Percentiles rank a stretch among this genome's conserved stretches.
phyloP scores from a whole-genome alignment of 2,113 vertebrate genomes.

The Casuarius casuarius region DNA sequence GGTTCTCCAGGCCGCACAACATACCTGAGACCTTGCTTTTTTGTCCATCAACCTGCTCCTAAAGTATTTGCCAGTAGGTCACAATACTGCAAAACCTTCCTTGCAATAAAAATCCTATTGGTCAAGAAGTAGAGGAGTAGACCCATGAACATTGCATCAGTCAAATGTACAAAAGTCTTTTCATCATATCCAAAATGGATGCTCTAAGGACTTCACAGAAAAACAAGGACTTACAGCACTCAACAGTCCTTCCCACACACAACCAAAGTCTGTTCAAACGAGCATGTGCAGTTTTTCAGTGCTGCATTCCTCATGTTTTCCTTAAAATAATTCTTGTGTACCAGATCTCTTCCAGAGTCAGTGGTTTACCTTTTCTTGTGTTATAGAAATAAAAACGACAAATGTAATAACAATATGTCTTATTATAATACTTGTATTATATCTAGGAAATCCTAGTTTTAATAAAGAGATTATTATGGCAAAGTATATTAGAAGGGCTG shows the following conservation, averaged over 20 bases:
- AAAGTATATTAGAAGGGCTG: background rate
- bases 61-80: background rate
- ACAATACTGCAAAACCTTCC: background rate
- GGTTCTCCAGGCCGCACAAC: background rate
- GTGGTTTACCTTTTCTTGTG: background rate
- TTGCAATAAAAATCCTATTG: no score
- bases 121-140: background rate
- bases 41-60: background rate
- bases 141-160: background rate
- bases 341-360: background rate
- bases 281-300: background rate
- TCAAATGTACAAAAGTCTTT: background rate
- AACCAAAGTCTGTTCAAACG: background rate
- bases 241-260: background rate
- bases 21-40: background rate
- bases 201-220: background rate
- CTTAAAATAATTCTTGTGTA: background rate
- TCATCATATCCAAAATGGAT: background rate
- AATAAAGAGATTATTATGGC: background rate
- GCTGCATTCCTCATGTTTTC: background rate
- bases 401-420: background rate
- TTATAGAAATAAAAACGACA: background rate
- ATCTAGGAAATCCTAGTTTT: background rate
- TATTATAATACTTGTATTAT: background rate
- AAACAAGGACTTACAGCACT: background rate